A percentile compares a stretch with the other conserved stretches of the same genome.
These are phyloP conservation scores for Sebastes oblongus DNA, from an alignment of 2,797 vertebrate species.

Conservation along the genomic window DNA sequence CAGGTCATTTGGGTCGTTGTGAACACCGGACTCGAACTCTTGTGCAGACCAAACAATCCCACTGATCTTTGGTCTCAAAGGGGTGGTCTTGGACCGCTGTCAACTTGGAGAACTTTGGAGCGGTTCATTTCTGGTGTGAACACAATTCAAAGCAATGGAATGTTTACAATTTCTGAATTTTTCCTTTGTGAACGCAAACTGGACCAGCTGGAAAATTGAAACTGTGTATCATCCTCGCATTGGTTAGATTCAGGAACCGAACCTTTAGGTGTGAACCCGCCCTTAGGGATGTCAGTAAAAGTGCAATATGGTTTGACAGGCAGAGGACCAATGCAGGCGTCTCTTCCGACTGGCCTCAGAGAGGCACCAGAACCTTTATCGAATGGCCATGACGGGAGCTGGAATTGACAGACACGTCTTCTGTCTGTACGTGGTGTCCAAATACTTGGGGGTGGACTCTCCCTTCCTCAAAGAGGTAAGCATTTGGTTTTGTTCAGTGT, in stretches of 20 bases:
- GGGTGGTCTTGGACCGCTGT: too few species aligned
- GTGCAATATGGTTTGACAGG: constrained; percentile 48
- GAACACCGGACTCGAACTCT: neutral
- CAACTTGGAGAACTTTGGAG: too few species aligned
- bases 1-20: neutral
- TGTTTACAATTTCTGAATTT: neutral
- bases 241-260: neutral
- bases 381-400: constrained; percentile 88
- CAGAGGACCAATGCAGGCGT: constrained; percentile 61
- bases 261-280: neutral
- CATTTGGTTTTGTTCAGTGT: accelerated
- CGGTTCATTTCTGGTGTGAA: too few species aligned
- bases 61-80: too few species aligned
- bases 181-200: neutral
- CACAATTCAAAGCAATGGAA: too few species aligned
- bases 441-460: constrained; percentile 86
- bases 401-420: constrained; percentile 92
- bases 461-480: constrained; percentile 88
- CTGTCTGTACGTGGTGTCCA: constrained; percentile 89
- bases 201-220: neutral
- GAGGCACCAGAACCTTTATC: constrained; percentile 88
- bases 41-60: too few species aligned
- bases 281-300: neutral
- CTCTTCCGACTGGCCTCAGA: constrained; percentile 84
- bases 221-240: neutral